These are phyloP conservation scores for Illadopsis cleaveri DNA, from an alignment of 2,113 vertebrate species.

Conservation along the genomic window DNA sequence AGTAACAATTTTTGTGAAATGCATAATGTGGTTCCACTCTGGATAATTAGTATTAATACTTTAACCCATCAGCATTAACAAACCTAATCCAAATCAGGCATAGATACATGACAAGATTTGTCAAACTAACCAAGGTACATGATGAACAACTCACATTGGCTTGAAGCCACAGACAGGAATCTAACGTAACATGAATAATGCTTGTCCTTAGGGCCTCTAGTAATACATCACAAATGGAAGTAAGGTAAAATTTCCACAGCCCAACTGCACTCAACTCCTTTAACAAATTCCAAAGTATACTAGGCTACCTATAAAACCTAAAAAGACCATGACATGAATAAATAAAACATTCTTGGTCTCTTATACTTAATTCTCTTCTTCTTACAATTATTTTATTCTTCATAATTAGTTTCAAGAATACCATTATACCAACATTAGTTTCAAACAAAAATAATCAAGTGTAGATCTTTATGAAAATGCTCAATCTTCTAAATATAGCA, in stretches of 20 bases:
- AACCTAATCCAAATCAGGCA: neutral
- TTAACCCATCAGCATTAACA: neutral
- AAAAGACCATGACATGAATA: neutral
- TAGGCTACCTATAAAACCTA: neutral
- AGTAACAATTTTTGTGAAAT: neutral
- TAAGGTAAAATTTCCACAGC: neutral
- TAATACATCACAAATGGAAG: neutral
- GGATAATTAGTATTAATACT: neutral
- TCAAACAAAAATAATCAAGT: neutral
- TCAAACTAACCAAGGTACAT: neutral
- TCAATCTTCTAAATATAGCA: neutral
- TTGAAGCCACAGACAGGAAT: neutral
- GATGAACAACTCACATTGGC: neutral
- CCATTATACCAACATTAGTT: neutral
- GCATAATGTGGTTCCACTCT: neutral
- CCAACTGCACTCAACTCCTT: too few species aligned
- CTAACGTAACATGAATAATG: neutral
- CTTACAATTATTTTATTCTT: neutral
- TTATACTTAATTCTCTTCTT: neutral
- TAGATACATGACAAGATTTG: neutral
- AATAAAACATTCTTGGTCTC: neutral
- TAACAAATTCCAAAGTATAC: too few species aligned
- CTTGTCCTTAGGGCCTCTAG: neutral
- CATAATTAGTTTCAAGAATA: neutral
- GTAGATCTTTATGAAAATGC: neutral